A percentile compares a stretch with the other conserved stretches of the same genome.
Conservation (phyloP, 2,888 invertebrate species). For the Dione vanillae region DNA sequence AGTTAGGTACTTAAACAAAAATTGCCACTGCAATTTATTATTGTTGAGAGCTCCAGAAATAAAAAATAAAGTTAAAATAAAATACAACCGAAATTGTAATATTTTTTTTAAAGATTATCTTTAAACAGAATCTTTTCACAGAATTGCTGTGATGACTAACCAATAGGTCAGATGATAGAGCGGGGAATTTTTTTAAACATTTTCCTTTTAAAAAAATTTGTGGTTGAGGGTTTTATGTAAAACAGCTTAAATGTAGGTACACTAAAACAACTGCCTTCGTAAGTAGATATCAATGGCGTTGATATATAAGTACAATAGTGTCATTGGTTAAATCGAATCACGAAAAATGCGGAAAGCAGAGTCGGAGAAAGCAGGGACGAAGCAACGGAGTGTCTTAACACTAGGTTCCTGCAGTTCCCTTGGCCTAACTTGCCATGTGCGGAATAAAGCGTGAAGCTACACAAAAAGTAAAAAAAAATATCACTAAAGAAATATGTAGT, state of each 20-base stretch:
- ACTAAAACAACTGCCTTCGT: neutral
- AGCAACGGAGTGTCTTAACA: no score
- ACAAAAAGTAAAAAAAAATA: no score
- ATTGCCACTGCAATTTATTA: neutral
- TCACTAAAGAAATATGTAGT: no score
- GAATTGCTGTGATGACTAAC: neutral
- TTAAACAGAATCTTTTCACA: neutral
- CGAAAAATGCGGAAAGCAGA: no score
- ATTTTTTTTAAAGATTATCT: neutral
- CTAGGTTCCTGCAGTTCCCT: no score
- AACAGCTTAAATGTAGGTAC: neutral
- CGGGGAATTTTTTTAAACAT: neutral
- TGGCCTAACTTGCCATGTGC: no score
- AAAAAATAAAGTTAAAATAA: neutral
- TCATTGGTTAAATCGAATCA: neutral
- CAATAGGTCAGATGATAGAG: neutral
- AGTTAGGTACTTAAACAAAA: neutral
- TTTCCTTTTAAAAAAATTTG: neutral
- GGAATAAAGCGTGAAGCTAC: no score
- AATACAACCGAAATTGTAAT: neutral
- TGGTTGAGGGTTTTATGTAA: neutral
- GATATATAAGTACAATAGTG: neutral
- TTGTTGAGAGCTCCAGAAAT: neutral
- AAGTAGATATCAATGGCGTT: neutral
- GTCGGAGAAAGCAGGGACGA: no score